Conservation (phyloP, 2,113 vertebrate genomes). For the Antigone vipio region DNA sequence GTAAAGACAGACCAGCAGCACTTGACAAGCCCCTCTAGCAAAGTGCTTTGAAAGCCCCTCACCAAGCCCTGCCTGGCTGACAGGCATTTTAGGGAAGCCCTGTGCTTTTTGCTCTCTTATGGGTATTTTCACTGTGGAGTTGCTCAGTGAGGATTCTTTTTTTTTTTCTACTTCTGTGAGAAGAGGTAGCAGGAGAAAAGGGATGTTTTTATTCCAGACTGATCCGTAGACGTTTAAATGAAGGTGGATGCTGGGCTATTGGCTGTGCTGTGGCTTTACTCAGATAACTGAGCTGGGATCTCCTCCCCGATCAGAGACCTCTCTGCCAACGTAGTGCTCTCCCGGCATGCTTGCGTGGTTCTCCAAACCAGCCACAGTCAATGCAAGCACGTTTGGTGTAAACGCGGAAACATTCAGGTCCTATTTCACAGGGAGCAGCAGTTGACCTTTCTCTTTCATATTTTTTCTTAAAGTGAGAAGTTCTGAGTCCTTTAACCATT, state of each 20-base stretch:
- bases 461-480: neutral
- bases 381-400: neutral
- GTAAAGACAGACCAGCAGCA: neutral
- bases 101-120: neutral
- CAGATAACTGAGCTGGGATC: neutral
- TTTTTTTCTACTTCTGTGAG: neutral
- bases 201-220: neutral
- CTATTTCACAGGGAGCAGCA: neutral
- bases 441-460: neutral
- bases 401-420: neutral
- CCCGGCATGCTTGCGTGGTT: neutral
- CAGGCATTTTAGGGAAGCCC: neutral
- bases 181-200: neutral
- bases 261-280: neutral
- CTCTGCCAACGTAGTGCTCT: neutral
- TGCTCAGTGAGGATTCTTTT: neutral
- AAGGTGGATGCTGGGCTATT: neutral
- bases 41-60: neutral
- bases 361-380: neutral
- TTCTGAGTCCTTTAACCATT: neutral
- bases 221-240: neutral
- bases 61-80: neutral
- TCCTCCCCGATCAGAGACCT: neutral
- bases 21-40: neutral
- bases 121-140: neutral